A percentile compares a stretch with the other conserved stretches of the same genome.
These are phyloP conservation scores for Andrena minutula DNA, from an alignment of 2,888 invertebrate genomes.

Conservation along the genomic window DNA sequence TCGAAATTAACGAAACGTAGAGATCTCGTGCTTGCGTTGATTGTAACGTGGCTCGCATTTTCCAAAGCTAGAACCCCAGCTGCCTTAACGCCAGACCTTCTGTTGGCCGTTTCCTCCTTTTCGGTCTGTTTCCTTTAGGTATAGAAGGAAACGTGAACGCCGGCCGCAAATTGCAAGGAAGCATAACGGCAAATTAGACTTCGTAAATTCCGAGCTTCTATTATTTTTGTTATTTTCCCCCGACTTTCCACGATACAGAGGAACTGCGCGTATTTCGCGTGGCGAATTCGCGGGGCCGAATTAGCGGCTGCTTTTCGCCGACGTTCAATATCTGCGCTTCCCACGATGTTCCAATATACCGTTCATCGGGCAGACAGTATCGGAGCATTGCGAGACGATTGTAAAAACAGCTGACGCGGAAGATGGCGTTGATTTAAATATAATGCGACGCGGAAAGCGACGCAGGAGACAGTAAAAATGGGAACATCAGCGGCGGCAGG, in stretches of 20 bases:
- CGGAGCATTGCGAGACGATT: slow-evolving; percentile 26
- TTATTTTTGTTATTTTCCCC: neutral
- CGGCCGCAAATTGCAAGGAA: slow-evolving; percentile 3
- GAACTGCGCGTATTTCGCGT: neutral
- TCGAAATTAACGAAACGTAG: neutral
- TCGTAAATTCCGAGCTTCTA: slow-evolving; percentile 7
- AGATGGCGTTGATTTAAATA: slow-evolving; percentile 42
- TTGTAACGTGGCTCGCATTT: slow-evolving; percentile 2
- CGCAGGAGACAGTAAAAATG: slow-evolving; percentile 31
- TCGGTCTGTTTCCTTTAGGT: neutral
- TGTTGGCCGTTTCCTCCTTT: neutral
- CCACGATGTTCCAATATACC: slow-evolving; percentile 14
- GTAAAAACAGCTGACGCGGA: slow-evolving; percentile 45
- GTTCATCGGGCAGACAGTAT: slow-evolving; percentile 24
- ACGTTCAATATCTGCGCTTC: slow-evolving; percentile 28
- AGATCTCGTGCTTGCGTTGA: too few relatives aligned
- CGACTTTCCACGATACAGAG: neutral
- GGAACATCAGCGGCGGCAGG: slow-evolving; percentile 5
- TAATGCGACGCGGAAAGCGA: slow-evolving; percentile 23
- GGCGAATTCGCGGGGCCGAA: slow-evolving; percentile 10
- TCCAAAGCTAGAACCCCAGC: neutral
- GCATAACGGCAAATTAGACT: slow-evolving; percentile 36
- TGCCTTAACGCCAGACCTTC: slow-evolving; percentile 1
- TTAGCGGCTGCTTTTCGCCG: slow-evolving; percentile 27
- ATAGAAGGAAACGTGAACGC: neutral